These are phyloP conservation scores for Lepus oiostolus DNA, from an alignment of 2,797 vertebrate genomes.

Conservation along the genomic window DNA sequence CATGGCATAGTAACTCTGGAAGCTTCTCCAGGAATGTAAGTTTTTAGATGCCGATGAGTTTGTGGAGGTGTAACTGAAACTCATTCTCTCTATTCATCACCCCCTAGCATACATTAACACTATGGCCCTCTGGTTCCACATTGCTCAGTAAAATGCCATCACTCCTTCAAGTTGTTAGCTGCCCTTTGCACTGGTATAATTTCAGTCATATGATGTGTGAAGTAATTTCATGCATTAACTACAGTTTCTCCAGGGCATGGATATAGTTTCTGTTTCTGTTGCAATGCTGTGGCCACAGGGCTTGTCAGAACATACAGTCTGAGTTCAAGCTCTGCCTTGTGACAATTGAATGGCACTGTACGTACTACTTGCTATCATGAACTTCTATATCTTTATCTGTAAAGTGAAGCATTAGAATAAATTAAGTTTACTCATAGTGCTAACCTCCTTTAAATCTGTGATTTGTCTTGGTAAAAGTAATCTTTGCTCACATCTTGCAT, in stretches of 20 bases:
- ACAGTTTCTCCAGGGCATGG: not conserved
- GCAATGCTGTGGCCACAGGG: not conserved
- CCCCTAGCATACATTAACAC: not conserved
- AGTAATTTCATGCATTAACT: not conserved
- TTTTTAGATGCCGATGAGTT: slow-evolving; percentile 25
- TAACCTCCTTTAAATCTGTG: not conserved
- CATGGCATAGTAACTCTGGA: slow-evolving; percentile 9
- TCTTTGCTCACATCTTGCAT: not conserved
- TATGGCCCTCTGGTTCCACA: not conserved
- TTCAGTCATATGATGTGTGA: not conserved
- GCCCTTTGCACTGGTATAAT: not conserved
- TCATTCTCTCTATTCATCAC: not conserved
- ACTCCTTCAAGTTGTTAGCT: not conserved
- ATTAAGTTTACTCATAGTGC: not conserved
- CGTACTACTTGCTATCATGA: not conserved
- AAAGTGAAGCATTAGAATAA: not conserved
- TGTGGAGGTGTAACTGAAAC: slow-evolving; percentile 31
- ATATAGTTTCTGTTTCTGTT: not conserved
- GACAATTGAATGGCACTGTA: not conserved
- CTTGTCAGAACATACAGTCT: not conserved
- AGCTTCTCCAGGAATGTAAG: not conserved
- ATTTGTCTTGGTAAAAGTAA: not conserved
- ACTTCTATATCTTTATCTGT: not conserved
- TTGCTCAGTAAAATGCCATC: not conserved
- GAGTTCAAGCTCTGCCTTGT: not conserved